These are phyloP conservation scores for Aurelia coerulea DNA, from an alignment of 30 jellyfish, hydroid and myxozoan genomes.

Conservation along the genomic window DNA sequence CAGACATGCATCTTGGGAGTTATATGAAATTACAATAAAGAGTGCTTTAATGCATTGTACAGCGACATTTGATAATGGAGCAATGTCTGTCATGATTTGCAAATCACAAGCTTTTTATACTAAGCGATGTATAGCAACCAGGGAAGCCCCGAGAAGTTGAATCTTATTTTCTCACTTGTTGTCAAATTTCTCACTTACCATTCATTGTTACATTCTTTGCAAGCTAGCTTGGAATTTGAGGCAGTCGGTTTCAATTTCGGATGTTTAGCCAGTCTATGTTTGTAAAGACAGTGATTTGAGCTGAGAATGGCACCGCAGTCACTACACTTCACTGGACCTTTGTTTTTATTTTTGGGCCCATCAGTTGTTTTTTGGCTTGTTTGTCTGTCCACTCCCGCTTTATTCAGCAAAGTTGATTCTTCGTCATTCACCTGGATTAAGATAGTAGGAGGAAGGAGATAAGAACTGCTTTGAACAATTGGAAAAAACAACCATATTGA, in stretches of 20 bases:
- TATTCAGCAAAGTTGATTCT: neutral
- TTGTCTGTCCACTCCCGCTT: neutral
- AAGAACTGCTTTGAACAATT: neutral
- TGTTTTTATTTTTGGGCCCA: neutral
- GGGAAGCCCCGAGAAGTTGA: neutral
- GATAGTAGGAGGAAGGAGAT: neutral
- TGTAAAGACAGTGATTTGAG: slow-evolving; percentile 17
- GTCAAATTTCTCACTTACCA: neutral
- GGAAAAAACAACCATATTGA: neutral
- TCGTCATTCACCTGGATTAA: neutral
- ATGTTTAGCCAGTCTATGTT: neutral
- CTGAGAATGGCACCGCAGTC: slow-evolving; percentile 24
- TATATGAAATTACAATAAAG: neutral
- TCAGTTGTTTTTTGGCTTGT: neutral
- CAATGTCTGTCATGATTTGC: neutral
- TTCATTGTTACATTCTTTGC: slow-evolving; percentile 4
- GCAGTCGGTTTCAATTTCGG: neutral
- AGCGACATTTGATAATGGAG: neutral
- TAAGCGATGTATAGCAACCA: neutral
- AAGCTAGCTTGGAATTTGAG: neutral
- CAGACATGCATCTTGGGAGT: slow-evolving; percentile 4
- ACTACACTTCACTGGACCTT: neutral
- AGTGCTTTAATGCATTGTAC: neutral
- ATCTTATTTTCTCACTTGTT: too few species aligned
- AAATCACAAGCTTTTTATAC: neutral